These are phyloP conservation scores for Hemitrygon akajei DNA, from an alignment of 2,797 vertebrate species.

Conservation along the genomic window DNA sequence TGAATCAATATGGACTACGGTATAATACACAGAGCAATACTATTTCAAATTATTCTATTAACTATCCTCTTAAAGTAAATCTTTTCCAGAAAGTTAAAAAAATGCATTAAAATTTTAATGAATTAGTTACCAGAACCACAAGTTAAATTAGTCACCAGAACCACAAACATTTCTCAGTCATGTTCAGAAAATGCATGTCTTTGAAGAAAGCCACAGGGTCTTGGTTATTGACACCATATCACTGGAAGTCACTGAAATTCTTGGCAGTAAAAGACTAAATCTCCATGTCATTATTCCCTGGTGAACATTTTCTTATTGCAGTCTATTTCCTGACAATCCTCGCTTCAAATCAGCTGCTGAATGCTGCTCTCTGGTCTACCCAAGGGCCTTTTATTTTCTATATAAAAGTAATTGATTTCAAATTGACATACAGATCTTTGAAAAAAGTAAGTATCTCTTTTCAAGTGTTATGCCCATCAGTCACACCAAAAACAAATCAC, in stretches of 20 bases:
- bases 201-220: not conserved
- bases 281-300: constrained; percentile 5
- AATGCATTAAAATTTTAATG: no score
- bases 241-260: constrained; percentile 20
- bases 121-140: no score
- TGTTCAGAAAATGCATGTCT: not conserved
- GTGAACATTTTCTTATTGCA: not conserved
- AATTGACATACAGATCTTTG: not conserved
- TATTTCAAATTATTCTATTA: not conserved
- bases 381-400: not conserved
- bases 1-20: not conserved
- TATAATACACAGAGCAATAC: not conserved
- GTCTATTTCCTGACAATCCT: constrained; percentile 25
- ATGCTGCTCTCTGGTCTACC: not conserved
- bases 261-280: constrained; percentile 20
- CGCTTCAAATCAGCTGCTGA: not conserved
- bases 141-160: not conserved
- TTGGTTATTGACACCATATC: constrained; percentile 19
- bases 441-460: constrained; percentile 21
- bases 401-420: not conserved
- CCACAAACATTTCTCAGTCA: not conserved
- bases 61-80: not conserved
- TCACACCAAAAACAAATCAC: not conserved
- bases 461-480: not conserved
- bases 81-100: not conserved